Base-by-base conservation (phyloP, 2,888 invertebrate species). In the Anthophora plumipes region DNA sequence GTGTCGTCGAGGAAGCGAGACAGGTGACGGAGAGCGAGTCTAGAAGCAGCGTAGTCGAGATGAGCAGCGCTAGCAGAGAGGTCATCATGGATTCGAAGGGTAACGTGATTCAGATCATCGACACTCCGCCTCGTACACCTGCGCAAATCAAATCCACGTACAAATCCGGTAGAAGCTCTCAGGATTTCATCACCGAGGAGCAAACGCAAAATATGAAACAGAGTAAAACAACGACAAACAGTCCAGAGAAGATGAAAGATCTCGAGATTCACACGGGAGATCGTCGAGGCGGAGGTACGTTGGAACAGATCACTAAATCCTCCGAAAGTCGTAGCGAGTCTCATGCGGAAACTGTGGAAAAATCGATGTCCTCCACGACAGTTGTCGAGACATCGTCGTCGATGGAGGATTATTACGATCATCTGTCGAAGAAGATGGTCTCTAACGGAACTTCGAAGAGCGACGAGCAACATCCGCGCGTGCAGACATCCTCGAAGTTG, bases 81-180 rank as follows among this genome's bases (percentile, higher is more conserved):
- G 88, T 91, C 14, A 80, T 92, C 72, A 87, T 89, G 85, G 92
- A 92, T 61, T 90, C 92, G 0, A 91, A 90, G 78, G 92, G 92
- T 9, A 91, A 92, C 66, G 86, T 92, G 8, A 80, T 92, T 63
- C 85, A 87, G 70, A 89, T 91, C 31, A 89, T 90, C 60, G 91
- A 92, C 60, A 83, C 85, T 17, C 61, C 79, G 1, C 89, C 91
- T 4, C 85, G 73, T 22, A 88, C 85, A 1, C 57, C 80, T 1
- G 83, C 80, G 14, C 82, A 89, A 37, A 70, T 60, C 5, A 75
- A 77, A 37, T 82, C 85, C 11, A 78, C 41, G 0, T 77, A 81
- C 43, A 89, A 39, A 41, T 80, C 74, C 0, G 91, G 80, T 0
- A 83, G 86, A 52, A 82, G 82, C 14, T 91, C 90, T 0, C 71